Conservation (phyloP, 2,888 invertebrate genomes). For the Enoplolaimus lenunculus region DNA sequence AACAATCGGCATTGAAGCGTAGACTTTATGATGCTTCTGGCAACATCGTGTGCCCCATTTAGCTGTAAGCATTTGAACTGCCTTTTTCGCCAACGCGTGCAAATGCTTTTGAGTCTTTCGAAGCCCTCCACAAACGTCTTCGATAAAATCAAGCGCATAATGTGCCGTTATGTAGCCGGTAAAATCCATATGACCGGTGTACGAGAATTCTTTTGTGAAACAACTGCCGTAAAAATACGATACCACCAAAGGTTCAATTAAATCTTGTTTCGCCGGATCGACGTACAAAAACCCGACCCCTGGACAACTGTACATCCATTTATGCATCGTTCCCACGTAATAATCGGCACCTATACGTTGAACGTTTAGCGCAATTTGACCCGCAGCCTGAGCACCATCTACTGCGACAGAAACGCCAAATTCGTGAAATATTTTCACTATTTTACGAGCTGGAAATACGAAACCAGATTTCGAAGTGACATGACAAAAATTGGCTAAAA, state of each 20-base stretch:
- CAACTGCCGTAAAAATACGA: not conserved
- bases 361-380: constrained; percentile 6
- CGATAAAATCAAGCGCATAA: not conserved
- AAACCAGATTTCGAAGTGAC: constrained; percentile 7
- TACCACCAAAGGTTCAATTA: not conserved
- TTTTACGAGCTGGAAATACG: not conserved
- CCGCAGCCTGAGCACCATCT: constrained; percentile 11
- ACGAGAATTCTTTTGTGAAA: not conserved
- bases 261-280: not conserved
- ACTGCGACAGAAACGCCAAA: constrained; percentile 5
- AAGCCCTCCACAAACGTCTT: not conserved
- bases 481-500: constrained; percentile 10
- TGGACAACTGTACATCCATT: constrained; percentile 1
- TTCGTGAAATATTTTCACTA: not conserved
- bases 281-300: not conserved
- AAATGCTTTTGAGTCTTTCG: not conserved
- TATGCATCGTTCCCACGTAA: not conserved
- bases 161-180: constrained; percentile 1
- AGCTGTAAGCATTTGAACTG: not conserved
- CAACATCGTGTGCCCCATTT: not conserved
- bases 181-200: not conserved
- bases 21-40: not conserved
- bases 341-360: not conserved
- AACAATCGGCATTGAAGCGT: not conserved
- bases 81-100: not conserved